Conservation (phyloP, 2,797 vertebrate genomes). For the Eurystomus glaucurus region DNA sequence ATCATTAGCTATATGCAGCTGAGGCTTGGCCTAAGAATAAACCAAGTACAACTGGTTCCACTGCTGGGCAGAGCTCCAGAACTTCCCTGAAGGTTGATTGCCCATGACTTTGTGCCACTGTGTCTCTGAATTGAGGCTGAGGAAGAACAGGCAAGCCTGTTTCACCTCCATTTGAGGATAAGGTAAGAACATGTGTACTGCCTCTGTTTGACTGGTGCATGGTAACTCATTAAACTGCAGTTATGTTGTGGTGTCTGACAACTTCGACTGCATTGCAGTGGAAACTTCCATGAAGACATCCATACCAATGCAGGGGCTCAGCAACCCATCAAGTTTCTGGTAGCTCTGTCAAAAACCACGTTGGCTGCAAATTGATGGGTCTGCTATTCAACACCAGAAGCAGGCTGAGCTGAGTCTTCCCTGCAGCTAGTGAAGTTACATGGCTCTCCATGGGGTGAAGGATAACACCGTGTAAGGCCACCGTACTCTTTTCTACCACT, state of each 20-base stretch:
- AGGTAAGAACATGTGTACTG: not conserved
- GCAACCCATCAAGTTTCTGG: rapidly evolving
- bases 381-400: not conserved
- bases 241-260: not conserved
- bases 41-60: not conserved
- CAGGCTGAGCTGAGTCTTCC: not conserved
- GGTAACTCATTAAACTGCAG: conserved; percentile 51
- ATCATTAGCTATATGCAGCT: not conserved
- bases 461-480: not conserved
- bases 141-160: not conserved
- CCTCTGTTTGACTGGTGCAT: not conserved
- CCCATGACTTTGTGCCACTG: not conserved
- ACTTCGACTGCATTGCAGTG: not conserved
- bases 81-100: not conserved
- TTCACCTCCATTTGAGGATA: not conserved
- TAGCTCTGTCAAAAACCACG: not conserved
- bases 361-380: not conserved
- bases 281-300: conserved; percentile 23
- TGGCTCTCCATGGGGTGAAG: not conserved
- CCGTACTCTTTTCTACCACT: not conserved
- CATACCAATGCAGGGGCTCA: not conserved
- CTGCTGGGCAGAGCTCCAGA: conserved; percentile 19
- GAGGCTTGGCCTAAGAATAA: not conserved
- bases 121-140: not conserved
- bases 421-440: not conserved